phyloP scores from a whole-genome alignment of 2,888 invertebrate genomes.

The Ramazzottius varieornatus region DNA sequence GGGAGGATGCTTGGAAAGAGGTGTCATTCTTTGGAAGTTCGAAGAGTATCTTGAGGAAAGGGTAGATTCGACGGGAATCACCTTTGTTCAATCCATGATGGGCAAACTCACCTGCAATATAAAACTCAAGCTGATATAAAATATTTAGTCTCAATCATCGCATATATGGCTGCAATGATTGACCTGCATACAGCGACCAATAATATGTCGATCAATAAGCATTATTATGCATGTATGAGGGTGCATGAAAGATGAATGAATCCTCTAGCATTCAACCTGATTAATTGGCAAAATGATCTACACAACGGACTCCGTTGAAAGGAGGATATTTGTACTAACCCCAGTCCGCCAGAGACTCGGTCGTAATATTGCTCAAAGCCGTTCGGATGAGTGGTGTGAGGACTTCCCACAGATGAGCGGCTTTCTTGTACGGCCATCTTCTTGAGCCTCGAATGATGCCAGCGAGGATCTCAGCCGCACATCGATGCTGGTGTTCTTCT shows the following conservation, averaged over 20 bases:
- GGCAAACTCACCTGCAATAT: not conserved
- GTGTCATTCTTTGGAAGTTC: not conserved
- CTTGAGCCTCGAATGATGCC: slow-evolving; percentile 17
- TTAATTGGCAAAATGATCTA: no score
- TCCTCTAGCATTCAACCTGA: no score
- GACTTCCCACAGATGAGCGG: slow-evolving; percentile 33
- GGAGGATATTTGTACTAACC: no score
- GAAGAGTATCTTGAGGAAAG: not conserved
- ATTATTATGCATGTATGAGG: no score
- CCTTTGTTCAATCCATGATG: not conserved
- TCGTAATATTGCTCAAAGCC: slow-evolving; percentile 36
- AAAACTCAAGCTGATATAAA: not conserved
- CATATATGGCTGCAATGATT: no score
- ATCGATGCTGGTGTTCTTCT: not conserved
- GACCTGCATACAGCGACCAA: no score
- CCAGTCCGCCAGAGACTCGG: slow-evolving; percentile 45
- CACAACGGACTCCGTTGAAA: no score
- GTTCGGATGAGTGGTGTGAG: slow-evolving; percentile 36
- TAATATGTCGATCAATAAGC: no score
- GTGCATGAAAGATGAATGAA: no score
- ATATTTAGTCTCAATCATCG: no score
- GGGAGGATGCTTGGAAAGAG: not conserved
- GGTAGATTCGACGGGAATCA: not conserved
- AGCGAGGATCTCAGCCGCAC: not conserved
- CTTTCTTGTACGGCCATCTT: slow-evolving; percentile 24